A percentile compares a stretch with the other conserved stretches of the same genome.
phyloP scores from a whole-genome alignment of 2,113 vertebrate genomes.

The Serinus canaria region DNA sequence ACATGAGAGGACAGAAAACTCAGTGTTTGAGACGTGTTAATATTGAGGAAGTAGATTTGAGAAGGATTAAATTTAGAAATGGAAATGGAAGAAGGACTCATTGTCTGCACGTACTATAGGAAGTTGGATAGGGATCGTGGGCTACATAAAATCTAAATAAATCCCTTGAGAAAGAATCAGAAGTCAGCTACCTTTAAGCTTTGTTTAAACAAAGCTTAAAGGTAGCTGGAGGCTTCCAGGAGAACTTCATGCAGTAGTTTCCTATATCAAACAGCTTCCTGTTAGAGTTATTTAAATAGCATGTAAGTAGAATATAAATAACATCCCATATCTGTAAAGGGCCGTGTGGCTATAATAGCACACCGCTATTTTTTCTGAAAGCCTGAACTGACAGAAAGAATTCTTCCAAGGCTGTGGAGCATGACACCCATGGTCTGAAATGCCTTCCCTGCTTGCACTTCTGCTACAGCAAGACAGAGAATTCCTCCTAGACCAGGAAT shows the following conservation, averaged over 20 bases:
- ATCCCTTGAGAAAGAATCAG: not conserved
- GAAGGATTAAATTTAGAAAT: conserved; percentile 51
- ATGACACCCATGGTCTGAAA: not conserved
- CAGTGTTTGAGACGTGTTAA: not conserved
- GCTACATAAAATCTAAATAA: conserved; percentile 47
- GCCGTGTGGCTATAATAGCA: not conserved
- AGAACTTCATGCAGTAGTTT: conserved; percentile 12
- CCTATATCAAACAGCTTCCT: conserved; percentile 42
- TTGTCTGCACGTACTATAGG: not conserved
- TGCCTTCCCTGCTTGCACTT: not conserved
- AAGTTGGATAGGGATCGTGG: not conserved
- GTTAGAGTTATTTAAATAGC: conserved; percentile 18
- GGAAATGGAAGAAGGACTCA: conserved; percentile 18
- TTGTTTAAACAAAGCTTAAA: conserved; percentile 41
- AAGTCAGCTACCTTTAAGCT: no score
- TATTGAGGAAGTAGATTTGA: not conserved
- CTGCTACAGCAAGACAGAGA: not conserved
- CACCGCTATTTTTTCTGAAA: not conserved
- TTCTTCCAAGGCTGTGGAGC: not conserved
- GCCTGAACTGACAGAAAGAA: not conserved
- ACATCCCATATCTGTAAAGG: not conserved
- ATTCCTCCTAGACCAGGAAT: not conserved
- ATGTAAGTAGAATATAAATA: conserved; percentile 36
- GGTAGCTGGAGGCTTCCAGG: conserved; percentile 13
- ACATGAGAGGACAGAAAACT: not conserved